Percentiles rank a stretch among this genome's conserved stretches.
These are phyloP conservation scores for Lasioglossum zephyrum DNA, from an alignment of 2,888 invertebrate species.

Conservation along the genomic window DNA sequence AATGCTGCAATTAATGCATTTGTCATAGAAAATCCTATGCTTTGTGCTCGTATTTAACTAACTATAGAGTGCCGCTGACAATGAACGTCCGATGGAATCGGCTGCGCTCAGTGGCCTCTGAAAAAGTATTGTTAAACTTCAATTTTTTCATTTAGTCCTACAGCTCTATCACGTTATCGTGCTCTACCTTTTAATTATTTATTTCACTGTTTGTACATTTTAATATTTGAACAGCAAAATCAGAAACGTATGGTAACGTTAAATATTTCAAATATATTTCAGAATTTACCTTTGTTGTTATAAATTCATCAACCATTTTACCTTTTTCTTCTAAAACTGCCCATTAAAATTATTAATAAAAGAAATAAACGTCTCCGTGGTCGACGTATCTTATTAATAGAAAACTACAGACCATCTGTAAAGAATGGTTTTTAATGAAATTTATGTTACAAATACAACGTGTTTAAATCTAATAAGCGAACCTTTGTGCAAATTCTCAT, in stretches of 20 bases:
- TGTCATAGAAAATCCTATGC: not conserved
- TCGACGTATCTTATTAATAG: not conserved
- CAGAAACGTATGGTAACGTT: not conserved
- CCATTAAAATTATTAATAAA: not conserved
- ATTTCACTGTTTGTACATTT: not conserved
- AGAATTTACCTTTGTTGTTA: not conserved
- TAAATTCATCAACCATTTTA: not conserved
- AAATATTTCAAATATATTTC: not conserved
- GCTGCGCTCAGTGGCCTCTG: not conserved
- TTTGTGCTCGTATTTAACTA: not conserved
- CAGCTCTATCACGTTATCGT: not conserved
- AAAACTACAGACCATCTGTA: too few relatives aligned
- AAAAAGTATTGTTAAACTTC: not conserved
- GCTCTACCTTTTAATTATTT: not conserved
- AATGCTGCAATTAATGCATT: not conserved
- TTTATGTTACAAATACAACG: not conserved
- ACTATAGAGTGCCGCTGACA: not conserved
- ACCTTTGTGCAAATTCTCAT: not conserved
- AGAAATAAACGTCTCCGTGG: not conserved
- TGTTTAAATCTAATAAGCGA: not conserved
- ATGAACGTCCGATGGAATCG: not conserved
- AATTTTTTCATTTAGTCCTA: not conserved
- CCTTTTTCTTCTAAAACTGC: not conserved
- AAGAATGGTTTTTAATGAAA: too few relatives aligned
- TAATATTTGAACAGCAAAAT: not conserved